A percentile compares a stretch with the other conserved stretches of the same genome.
These are phyloP conservation scores for Netelia melanura DNA, from an alignment of 2,888 invertebrate species.

Conservation along the genomic window DNA sequence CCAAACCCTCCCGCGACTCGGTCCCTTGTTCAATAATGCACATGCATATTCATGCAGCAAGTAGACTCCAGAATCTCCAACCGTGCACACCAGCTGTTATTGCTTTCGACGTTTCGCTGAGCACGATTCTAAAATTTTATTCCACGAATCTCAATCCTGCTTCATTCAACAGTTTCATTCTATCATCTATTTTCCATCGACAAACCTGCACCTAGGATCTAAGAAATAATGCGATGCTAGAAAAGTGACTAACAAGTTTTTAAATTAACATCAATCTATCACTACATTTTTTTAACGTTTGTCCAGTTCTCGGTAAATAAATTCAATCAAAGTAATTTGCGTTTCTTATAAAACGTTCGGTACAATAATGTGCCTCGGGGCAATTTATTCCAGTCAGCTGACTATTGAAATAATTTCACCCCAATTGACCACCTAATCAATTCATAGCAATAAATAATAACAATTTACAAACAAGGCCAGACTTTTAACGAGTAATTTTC, in stretches of 20 bases:
- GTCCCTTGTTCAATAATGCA: constrained; percentile 18
- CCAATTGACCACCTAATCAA: constrained; percentile 27
- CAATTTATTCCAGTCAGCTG: constrained; percentile 3
- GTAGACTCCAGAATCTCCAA: background rate
- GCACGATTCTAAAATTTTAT: background rate
- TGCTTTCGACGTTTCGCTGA: background rate
- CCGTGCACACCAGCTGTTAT: background rate
- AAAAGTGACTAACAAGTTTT: no score
- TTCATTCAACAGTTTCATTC: background rate
- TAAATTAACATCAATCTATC: no score
- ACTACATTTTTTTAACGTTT: background rate
- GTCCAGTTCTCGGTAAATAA: background rate
- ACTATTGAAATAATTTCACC: constrained; percentile 23
- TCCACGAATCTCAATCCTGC: background rate
- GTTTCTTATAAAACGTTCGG: background rate
- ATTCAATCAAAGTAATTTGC: constrained; percentile 22
- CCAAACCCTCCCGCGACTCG: constrained; percentile 12
- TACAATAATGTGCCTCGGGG: background rate
- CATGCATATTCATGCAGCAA: background rate
- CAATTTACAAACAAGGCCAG: constrained; percentile 1
- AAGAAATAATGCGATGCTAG: no score
- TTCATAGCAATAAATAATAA: constrained; percentile 9
- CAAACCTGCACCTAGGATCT: no score
- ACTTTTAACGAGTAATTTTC: constrained; percentile 11
- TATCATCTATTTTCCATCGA: background rate